Percentiles rank a stretch among this genome's conserved stretches.
These are phyloP conservation scores for Cyprinodon tularosa DNA, from an alignment of 2,113 vertebrate species.

Conservation along the genomic window DNA sequence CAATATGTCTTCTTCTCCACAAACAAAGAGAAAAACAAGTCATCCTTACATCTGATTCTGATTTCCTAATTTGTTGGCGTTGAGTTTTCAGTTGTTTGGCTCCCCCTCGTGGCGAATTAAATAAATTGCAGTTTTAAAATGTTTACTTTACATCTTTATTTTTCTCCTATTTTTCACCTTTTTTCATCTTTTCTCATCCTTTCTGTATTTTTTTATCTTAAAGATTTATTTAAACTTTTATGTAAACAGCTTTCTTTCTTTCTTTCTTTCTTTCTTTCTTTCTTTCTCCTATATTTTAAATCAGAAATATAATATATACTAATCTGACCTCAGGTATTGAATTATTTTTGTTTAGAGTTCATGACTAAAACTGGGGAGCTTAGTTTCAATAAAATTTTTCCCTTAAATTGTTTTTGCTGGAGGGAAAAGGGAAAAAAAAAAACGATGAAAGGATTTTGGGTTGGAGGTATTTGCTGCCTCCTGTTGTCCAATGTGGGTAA, in stretches of 20 bases:
- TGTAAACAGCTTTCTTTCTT: background rate
- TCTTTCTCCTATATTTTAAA: background rate
- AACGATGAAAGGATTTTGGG: background rate
- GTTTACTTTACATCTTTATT: too few relatives aligned
- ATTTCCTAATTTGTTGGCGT: slow-evolving; percentile 16
- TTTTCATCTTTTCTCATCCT: background rate
- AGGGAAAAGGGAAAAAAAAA: background rate
- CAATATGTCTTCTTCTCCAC: slow-evolving; percentile 3
- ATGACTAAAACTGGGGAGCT: too few relatives aligned
- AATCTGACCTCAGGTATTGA: background rate
- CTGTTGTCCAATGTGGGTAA: slow-evolving; percentile 15
- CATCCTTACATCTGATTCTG: slow-evolving; percentile 51
- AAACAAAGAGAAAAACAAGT: slow-evolving; percentile 25
- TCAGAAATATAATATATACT: too few relatives aligned
- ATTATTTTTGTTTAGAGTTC: too few relatives aligned
- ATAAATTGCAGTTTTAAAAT: background rate
- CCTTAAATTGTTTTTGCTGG: background rate
- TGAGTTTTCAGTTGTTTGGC: slow-evolving; percentile 36
- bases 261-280: background rate
- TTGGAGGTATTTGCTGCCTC: slow-evolving; percentile 10
- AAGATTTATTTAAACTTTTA: too few relatives aligned
- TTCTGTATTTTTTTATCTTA: background rate
- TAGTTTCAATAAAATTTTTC: background rate
- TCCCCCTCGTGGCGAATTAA: slow-evolving; percentile 61
- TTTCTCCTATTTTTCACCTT: too few relatives aligned